phyloP scores from a whole-genome alignment of 2,888 invertebrate species.

The Galeruca laticollis region DNA sequence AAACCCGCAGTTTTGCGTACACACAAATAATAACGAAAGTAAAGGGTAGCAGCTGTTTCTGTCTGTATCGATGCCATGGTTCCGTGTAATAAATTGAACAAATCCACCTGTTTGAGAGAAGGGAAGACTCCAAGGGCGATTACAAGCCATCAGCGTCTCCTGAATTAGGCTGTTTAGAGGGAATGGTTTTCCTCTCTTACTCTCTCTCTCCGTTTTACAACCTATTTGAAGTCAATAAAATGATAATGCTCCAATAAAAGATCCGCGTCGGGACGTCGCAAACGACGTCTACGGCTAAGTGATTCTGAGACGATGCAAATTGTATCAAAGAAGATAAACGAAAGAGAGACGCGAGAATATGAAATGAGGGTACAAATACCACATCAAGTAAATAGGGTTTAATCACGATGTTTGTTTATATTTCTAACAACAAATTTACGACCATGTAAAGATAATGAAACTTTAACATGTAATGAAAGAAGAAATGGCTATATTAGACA shows the following conservation, averaged over 20 bases:
- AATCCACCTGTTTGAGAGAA: slow-evolving; percentile 67
- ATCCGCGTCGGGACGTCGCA: slow-evolving; percentile 56
- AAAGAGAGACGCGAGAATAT: slow-evolving; percentile 44
- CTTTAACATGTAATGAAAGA: no score
- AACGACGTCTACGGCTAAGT: slow-evolving; percentile 58
- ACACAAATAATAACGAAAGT: slow-evolving; percentile 21
- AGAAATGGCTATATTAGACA: no score
- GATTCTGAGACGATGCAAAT: slow-evolving; percentile 67
- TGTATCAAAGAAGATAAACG: slow-evolving; percentile 64
- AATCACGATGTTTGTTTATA: neutral
- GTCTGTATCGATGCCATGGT: slow-evolving; percentile 42
- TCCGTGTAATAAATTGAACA: slow-evolving; percentile 60
- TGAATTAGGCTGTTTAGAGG: slow-evolving; percentile 67
- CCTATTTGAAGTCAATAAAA: slow-evolving; percentile 71
- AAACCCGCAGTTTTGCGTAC: slow-evolving; percentile 14
- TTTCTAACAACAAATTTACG: no score
- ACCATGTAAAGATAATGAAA: no score
- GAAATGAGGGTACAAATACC: slow-evolving; percentile 2
- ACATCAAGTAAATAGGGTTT: neutral
- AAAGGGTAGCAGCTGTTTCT: slow-evolving; percentile 50
- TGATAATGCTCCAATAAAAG: slow-evolving; percentile 69
- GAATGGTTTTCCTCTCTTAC: slow-evolving; percentile 64
- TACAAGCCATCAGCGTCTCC: slow-evolving; percentile 69
- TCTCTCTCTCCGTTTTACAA: slow-evolving; percentile 69
- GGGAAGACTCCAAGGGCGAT: slow-evolving; percentile 64